A percentile compares a stretch with the other conserved stretches of the same genome.
phyloP scores from a whole-genome alignment of 2,797 vertebrate species.

The Pantherophis vulpinus region DNA sequence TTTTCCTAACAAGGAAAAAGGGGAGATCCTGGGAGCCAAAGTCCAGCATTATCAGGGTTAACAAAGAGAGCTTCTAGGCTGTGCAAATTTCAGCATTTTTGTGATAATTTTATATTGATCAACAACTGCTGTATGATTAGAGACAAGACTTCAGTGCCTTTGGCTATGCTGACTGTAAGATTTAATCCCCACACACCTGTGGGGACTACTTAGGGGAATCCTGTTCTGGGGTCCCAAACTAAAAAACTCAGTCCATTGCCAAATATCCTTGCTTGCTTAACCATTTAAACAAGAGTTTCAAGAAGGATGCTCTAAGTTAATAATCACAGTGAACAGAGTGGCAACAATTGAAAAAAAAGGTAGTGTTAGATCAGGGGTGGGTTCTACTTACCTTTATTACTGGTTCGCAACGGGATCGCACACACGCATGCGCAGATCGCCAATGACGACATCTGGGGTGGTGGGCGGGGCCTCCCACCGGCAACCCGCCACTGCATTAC shows the following conservation, averaged over 20 bases:
- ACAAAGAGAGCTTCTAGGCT: background rate
- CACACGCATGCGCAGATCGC: too few species aligned
- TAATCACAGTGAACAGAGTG: background rate
- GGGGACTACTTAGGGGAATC: background rate
- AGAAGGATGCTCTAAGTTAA: background rate
- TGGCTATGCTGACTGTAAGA: background rate
- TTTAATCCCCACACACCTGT: background rate
- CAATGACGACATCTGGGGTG: too few species aligned
- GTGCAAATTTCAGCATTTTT: background rate
- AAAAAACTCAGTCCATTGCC: background rate
- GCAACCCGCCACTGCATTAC: too few species aligned
- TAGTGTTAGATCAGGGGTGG: background rate
- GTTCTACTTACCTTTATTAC: too few species aligned
- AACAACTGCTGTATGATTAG: background rate
- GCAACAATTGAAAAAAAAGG: background rate
- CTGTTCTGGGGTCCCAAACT: background rate
- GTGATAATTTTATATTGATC: background rate
- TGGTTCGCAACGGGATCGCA: too few species aligned
- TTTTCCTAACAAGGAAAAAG: background rate
- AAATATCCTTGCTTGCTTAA: background rate
- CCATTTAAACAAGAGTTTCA: background rate
- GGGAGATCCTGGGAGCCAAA: background rate
- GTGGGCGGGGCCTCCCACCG: too few species aligned
- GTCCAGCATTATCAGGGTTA: background rate
- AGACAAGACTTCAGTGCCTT: background rate